These are phyloP conservation scores for Rotaria socialis DNA, from an alignment of 2,888 invertebrate genomes.

Conservation along the genomic window DNA sequence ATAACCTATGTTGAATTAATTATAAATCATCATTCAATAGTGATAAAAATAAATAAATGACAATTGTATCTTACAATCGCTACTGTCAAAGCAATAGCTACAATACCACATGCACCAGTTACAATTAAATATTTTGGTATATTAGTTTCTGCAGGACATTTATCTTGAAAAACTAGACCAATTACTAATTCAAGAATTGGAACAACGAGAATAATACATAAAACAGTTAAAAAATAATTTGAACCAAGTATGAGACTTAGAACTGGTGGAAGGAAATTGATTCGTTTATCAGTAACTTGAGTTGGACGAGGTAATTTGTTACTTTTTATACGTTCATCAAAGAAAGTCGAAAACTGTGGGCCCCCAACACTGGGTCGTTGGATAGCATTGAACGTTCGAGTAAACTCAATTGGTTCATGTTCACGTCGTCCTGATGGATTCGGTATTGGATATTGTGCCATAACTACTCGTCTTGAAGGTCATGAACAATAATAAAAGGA, in stretches of 20 bases:
- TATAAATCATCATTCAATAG: too few relatives aligned
- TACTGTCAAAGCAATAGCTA: background rate
- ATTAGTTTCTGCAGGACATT: slow-evolving; percentile 35
- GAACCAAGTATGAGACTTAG: background rate
- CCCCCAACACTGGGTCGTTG: background rate
- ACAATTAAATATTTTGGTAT: slow-evolving; percentile 45
- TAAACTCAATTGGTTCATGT: background rate
- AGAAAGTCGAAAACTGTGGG: background rate
- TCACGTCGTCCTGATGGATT: background rate
- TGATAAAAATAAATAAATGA: too few relatives aligned
- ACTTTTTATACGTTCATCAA: background rate
- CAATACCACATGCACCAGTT: slow-evolving; percentile 30
- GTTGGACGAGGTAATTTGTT: background rate
- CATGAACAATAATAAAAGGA: background rate
- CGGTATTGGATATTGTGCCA: background rate
- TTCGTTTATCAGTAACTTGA: background rate
- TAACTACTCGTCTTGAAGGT: background rate
- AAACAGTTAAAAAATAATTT: background rate
- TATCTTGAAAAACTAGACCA: slow-evolving; percentile 24
- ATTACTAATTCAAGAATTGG: slow-evolving; percentile 39
- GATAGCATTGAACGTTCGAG: background rate
- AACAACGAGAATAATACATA: slow-evolving; percentile 15
- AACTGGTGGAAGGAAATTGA: background rate
- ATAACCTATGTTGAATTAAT: background rate
- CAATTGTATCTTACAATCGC: background rate